Evolutionary conservation across 2,888 invertebrate species (phyloP), one percentile per base, ranked within the genome.

Genomic region (Liodrosophila aerea): DNA sequence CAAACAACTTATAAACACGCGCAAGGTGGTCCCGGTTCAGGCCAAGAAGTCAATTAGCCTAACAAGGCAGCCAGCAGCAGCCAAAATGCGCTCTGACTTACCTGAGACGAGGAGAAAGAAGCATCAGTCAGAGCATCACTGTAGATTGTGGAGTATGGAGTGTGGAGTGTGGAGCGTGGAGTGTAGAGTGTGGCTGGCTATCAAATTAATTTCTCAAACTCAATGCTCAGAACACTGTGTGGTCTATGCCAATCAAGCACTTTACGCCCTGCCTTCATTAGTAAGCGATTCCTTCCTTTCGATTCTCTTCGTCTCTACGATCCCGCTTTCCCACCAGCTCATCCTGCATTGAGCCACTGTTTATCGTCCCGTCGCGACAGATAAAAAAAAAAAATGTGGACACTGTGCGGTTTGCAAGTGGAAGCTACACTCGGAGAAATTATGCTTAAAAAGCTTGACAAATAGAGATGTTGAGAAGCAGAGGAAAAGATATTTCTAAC

Each of bases 41-140:
- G 49, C 70, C 62, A 81, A 78, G 76, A 73, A 80, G 76, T 87
- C 88, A 88, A 88, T 87, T 88, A 87, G 88, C 86, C 86, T 81
- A 88, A 87, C 88, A 85, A 87, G 87, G 77, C 85, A 85, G 44
- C 67, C 88, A 88, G 77, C 85, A 85, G 44, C 67, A 44, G 43
- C 73, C 64, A 71, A 77, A 78, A 58, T 60, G 67, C 60, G 56
- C 34, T 30, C 37, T n/a, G 43, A 50, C 40, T 67, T 57, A 49
- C 68, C 54, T 64, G 49, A 56, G 53, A 69, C 44, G 46, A 53
- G 52, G 45, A 15, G 22, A 15, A 29, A 45, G 8, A 13, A n/a
- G 7, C 36, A 29, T 12, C n/a, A n/a, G n/a, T n/a, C n/a, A n/a
- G n/a, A n/a, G n/a, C n/a, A n/a, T n/a, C n/a, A n/a, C n/a, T n/a